These are phyloP conservation scores for Pediacus dermestoides DNA, from an alignment of 2,888 invertebrate species.

Conservation along the genomic window DNA sequence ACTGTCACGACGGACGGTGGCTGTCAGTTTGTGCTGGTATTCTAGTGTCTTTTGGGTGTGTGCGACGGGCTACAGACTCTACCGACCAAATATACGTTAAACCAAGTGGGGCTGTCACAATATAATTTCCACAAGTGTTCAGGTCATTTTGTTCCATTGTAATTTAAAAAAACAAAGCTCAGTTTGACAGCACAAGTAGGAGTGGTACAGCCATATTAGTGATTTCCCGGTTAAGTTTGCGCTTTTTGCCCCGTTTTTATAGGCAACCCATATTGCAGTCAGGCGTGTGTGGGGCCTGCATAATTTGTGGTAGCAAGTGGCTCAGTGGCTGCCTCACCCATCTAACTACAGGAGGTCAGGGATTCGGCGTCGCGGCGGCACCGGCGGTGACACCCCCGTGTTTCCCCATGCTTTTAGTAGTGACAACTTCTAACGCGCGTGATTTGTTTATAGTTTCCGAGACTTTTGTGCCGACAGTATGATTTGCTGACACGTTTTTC, in stretches of 20 bases:
- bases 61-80: slow-evolving; percentile 25
- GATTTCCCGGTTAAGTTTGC: slow-evolving; percentile 26
- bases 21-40: slow-evolving; percentile 35
- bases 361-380: slow-evolving; percentile 10
- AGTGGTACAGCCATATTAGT: slow-evolving; percentile 35
- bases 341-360: slow-evolving; percentile 12
- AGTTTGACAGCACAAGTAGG: slow-evolving; percentile 16
- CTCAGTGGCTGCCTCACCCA: slow-evolving; percentile 29
- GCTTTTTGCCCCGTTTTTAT: slow-evolving; percentile 30
- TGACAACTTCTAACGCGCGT: slow-evolving; percentile 35
- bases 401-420: slow-evolving; percentile 21
- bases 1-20: slow-evolving; percentile 23
- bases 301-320: slow-evolving; percentile 19
- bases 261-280: slow-evolving; percentile 38
- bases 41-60: slow-evolving; percentile 33
- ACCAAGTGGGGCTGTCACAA: no score
- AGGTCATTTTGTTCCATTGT: no score
- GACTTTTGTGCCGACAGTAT: slow-evolving; percentile 12
- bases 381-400: slow-evolving; percentile 24
- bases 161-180: slow-evolving; percentile 12
- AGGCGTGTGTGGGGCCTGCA: slow-evolving; percentile 27
- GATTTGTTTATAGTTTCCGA: slow-evolving; percentile 30
- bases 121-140: no score
- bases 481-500: slow-evolving; percentile 21
- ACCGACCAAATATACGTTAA: no score